phyloP scores from a whole-genome alignment of 2,797 vertebrate genomes.

The Mallotus villosus region DNA sequence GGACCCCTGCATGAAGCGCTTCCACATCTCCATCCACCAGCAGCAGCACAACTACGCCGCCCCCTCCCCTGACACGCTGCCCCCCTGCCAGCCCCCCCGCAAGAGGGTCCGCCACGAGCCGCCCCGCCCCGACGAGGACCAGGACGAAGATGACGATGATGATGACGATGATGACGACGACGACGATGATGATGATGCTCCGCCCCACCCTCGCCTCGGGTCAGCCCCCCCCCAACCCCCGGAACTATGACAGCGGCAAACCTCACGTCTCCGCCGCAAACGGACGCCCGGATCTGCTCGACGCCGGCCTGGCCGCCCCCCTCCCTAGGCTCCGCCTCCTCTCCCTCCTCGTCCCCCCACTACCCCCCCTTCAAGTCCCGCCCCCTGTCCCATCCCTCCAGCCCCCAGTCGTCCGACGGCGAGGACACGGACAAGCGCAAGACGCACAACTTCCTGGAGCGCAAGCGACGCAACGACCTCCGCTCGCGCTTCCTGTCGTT shows the following conservation, averaged over 20 bases:
- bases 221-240: constrained; percentile 59
- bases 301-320: constrained; percentile 60
- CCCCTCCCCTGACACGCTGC: constrained; percentile 75
- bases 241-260: constrained; percentile 64
- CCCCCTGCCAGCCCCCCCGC: constrained; percentile 54
- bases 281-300: constrained; percentile 51
- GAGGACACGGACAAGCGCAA: constrained; percentile 91
- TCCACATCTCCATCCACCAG: constrained; percentile 92
- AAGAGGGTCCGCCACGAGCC: constrained; percentile 72
- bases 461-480: constrained; percentile 88
- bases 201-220: constrained; percentile 51
- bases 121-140: not conserved
- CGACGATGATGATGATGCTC: not conserved
- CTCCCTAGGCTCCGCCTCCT: constrained; percentile 47
- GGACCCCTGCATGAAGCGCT: constrained; percentile 87
- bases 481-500: constrained; percentile 87
- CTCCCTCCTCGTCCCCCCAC: not conserved
- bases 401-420: constrained; percentile 81
- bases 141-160: no score
- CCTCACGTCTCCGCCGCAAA: constrained; percentile 43
- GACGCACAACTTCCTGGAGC: constrained; percentile 91
- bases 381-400: constrained; percentile 62
- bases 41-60: constrained; percentile 93
- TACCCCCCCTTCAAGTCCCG: constrained; percentile 46
- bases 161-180: not conserved